Evolutionary conservation across 2,113 vertebrate genomes (phyloP).

Genomic region (Xiphophorus couchianus): DNA sequence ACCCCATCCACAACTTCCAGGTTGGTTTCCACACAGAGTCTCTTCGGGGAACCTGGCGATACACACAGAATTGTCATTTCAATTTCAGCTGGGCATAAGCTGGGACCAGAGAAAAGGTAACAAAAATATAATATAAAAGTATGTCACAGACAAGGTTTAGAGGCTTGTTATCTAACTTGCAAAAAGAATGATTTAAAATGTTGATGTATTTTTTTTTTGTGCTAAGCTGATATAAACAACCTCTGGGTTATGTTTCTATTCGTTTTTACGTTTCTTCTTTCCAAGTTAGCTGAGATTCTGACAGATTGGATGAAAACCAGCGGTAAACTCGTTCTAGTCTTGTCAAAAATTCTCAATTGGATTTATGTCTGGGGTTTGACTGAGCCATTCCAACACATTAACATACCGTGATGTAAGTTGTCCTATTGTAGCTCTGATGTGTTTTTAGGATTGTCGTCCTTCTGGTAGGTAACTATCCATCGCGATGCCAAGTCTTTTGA

Average conservation of each 20-base stretch:
- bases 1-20: constrained; percentile 96
- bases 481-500: neutral
- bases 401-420: neutral
- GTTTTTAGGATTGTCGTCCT: too few relatives aligned
- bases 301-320: neutral
- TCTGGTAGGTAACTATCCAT: neutral
- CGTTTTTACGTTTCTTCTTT: neutral
- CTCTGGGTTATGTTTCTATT: neutral
- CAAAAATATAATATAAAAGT: too few relatives aligned
- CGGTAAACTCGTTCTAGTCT: neutral
- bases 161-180: too few relatives aligned
- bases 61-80: too few relatives aligned
- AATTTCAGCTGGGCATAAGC: too few relatives aligned
- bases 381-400: neutral
- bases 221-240: too few relatives aligned
- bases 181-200: too few relatives aligned
- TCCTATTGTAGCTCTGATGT: neutral
- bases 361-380: neutral
- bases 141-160: too few relatives aligned
- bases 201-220: too few relatives aligned
- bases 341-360: neutral
- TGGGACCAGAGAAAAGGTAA: too few relatives aligned
- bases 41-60: neutral
- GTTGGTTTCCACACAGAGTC: constrained; percentile 66
- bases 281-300: neutral